Evolutionary conservation across 2,113 vertebrate genomes (phyloP), one percentile per base, ranked within the genome.

Genomic region (Plecturocebus donacophilus): DNA sequence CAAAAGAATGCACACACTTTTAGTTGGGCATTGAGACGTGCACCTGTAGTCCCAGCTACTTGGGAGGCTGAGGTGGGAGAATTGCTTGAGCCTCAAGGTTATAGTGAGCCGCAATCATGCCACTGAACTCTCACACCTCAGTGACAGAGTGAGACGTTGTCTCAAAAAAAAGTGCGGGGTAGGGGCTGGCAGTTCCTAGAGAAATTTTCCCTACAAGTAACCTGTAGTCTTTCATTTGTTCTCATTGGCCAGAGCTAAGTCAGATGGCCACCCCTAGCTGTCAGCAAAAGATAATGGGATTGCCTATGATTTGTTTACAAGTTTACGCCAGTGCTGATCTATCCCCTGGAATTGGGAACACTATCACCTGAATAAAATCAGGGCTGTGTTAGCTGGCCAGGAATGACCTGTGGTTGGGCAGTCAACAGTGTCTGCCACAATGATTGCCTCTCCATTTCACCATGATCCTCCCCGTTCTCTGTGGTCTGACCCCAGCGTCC

Each of bases 401-500:
- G 38, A 84, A 10, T n/a, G 47, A 5, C 23, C 2, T 9, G 3
- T 10, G 23, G 38, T 6, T 49, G 27, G 20, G 52, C 32, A 35
- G 4, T 10, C 49, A 68, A 6, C 2, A 1, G 64, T 61, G 6
- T 58, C 11, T 9, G 45, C 20, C 10, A 5, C 2, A 47, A 23
- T 56, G 5, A 3, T 32, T 17, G 3, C 23, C 2, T n/a, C n/a
- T 79, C 58, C 10, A 32, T 32, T 47, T 49, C 0, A 11, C 21
- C 30, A 16, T 8, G 4, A 5, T 45, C 35, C 52, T 52, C 45
- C 8, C 82, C 27, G 35, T 4, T 71, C 16, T 2, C 38, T 45
- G 6, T 25, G 6, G 1, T 7, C 3, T 54, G 8, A 14, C 0
- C 11, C 4, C 8, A 14, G 16, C 14, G 9, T 8, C 16, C 20